A percentile compares a stretch with the other conserved stretches of the same genome.
These are phyloP conservation scores for Acromyrmex echinatior DNA, from an alignment of 1,140 invertebrate species.

Conservation along the genomic window DNA sequence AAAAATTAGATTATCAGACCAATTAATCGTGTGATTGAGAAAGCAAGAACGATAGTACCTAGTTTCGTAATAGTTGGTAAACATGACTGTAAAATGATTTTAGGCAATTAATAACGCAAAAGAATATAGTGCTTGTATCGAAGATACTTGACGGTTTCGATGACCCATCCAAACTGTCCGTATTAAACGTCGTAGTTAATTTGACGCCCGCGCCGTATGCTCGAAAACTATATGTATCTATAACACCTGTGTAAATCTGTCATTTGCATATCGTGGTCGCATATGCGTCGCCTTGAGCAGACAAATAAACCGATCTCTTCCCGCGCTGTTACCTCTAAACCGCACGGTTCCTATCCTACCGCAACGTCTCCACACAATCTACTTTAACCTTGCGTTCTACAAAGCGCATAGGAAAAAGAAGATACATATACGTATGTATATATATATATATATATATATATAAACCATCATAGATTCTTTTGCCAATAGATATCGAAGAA, in stretches of 20 bases:
- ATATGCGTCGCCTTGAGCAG: conserved; percentile 34
- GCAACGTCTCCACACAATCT: conserved; percentile 41
- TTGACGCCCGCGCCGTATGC: background rate
- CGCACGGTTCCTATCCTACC: conserved; percentile 46
- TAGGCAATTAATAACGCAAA: background rate
- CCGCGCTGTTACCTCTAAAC: conserved; percentile 27
- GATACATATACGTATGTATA: background rate
- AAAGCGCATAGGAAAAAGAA: background rate
- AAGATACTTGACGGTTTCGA: background rate
- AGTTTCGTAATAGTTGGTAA: background rate
- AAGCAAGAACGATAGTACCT: background rate
- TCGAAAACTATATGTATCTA: conserved; percentile 3
- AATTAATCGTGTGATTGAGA: background rate
- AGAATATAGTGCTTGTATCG: background rate
- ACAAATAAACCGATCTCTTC: conserved; percentile 48
- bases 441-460: no score
- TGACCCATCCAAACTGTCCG: conserved; percentile 9
- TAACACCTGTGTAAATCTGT: conserved; percentile 71
- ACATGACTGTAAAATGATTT: background rate
- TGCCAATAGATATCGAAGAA: no score
- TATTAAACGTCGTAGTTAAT: conserved; percentile 8
- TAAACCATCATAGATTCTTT: no score
- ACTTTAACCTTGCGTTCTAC: conserved; percentile 17
- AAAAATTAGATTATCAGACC: background rate
- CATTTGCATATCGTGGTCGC: conserved; percentile 61